These are phyloP conservation scores for Panulirus ornatus DNA, from an alignment of 1,140 invertebrate genomes.

Conservation along the genomic window DNA sequence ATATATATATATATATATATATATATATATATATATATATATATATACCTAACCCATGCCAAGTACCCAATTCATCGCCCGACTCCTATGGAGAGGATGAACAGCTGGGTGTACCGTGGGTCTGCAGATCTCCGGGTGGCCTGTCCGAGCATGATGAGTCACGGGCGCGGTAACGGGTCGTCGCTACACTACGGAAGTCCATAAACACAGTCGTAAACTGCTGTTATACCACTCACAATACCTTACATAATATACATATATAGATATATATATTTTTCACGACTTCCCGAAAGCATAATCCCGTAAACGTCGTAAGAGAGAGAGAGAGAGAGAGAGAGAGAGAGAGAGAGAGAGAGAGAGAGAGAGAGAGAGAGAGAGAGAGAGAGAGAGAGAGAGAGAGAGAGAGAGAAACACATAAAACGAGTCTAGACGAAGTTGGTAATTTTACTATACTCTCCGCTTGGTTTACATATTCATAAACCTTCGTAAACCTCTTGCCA, in stretches of 20 bases:
- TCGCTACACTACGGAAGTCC: too few species aligned
- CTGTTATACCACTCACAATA: background rate
- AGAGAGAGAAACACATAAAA: background rate
- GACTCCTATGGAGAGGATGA: too few species aligned
- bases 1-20: slow-evolving; percentile 20
- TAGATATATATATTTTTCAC: background rate
- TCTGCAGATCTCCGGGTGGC: too few species aligned
- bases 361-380: background rate
- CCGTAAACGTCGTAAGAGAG: background rate
- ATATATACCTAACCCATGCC: slow-evolving; percentile 16
- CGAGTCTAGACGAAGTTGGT: too few species aligned
- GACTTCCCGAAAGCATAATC: too few species aligned
- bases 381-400: slow-evolving; percentile 4
- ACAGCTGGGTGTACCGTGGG: background rate
- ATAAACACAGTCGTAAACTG: too few species aligned
- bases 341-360: slow-evolving; percentile 20
- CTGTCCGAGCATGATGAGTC: too few species aligned
- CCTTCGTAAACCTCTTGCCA: too few species aligned
- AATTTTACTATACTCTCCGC: too few species aligned
- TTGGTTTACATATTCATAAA: too few species aligned
- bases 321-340: slow-evolving; percentile 16
- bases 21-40: background rate
- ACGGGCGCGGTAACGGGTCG: too few species aligned
- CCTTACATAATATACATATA: background rate
- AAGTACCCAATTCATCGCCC: too few species aligned